Evolutionary conservation across 1,140 invertebrate species (phyloP), one percentile per base, ranked within the genome.

Genomic region (Aporrectodea caliginosa): DNA sequence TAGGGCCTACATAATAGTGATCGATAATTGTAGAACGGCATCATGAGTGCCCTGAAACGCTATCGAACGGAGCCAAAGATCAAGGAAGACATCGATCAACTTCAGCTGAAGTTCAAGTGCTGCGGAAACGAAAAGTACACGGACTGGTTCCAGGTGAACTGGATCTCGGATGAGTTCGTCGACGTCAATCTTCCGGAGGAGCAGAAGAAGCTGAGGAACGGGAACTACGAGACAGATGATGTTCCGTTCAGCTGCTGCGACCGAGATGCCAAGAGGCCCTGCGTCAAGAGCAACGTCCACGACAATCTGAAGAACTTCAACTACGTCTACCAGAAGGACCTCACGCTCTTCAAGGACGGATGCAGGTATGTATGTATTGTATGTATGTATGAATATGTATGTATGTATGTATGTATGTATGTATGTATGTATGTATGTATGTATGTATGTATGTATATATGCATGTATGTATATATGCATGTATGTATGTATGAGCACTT

Each of bases 181-280:
- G 75, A 72, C 31, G 70, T 32, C n/a, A 32, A 29, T 14, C 70
- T 72, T 29, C n/a, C 35, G 14, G 75, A 76, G 27, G 33, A 35
- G 14, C 27, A 76, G 27, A 68, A 58, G 31, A 27, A 76, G 30
- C n/a, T 76, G 2, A 35, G 35, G 33, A 22, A n/a, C 29, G 73
- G 78, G 33, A 29, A 31, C 16, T 35, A 68, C 71, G n/a, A 33
- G 69, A 70, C 35, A 29, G 78, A 79, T 6, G 78, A 79, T 29
- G 78, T 73, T 16, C 78, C 78, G 0, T 79, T 79, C 71, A 79
- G 78, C 69, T 79, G 78, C 35, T 79, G 78, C 69, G 35, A 79
- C 78, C 69, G 69, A 22, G 43, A 35, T 14, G 58, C 73, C 34
- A 29, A 35, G 16, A 69, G 78, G 0, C 78, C 78, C 16, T 79